Conservation (phyloP, 1,140 invertebrate genomes). For the Papilio glaucus region DNA sequence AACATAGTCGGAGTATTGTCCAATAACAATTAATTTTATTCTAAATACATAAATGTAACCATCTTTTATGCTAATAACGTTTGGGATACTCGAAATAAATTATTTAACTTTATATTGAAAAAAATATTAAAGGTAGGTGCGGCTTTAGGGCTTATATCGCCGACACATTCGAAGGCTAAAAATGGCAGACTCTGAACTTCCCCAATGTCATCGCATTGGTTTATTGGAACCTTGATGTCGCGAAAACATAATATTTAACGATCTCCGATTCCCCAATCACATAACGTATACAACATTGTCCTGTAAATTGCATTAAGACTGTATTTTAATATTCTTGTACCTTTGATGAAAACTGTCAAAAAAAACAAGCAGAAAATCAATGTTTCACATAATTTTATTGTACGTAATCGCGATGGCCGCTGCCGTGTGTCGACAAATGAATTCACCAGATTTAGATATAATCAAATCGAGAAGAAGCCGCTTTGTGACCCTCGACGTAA, state of each 20-base stretch:
- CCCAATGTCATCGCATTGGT: slow-evolving; percentile 4
- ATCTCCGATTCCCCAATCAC: neutral
- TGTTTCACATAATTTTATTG: slow-evolving; percentile 74
- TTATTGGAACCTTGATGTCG: slow-evolving; percentile 7
- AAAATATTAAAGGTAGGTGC: neutral
- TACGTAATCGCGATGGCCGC: slow-evolving; percentile 66
- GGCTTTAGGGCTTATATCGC: neutral
- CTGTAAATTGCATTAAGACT: neutral
- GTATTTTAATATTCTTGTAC: slow-evolving; percentile 1
- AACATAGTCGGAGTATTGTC: too few species aligned
- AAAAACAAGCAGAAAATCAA: slow-evolving; percentile 56
- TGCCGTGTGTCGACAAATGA: slow-evolving; percentile 69
- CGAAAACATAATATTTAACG: slow-evolving; percentile 17
- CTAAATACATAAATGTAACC: too few species aligned
- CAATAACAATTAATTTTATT: too few species aligned
- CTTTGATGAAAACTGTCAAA: slow-evolving; percentile 27
- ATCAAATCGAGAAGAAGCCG: slow-evolving; percentile 75
- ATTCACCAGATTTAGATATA: slow-evolving; percentile 78
- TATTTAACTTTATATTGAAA: neutral
- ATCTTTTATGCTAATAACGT: neutral
- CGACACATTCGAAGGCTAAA: slow-evolving; percentile 11
- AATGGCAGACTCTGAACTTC: neutral
- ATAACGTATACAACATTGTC: slow-evolving; percentile 3
- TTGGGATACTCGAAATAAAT: neutral
- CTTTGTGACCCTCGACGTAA: slow-evolving; percentile 60